Evolutionary conservation across 2,888 invertebrate genomes (phyloP), one percentile per base, ranked within the genome.

Genomic region (Tenthredo distinguenda): DNA sequence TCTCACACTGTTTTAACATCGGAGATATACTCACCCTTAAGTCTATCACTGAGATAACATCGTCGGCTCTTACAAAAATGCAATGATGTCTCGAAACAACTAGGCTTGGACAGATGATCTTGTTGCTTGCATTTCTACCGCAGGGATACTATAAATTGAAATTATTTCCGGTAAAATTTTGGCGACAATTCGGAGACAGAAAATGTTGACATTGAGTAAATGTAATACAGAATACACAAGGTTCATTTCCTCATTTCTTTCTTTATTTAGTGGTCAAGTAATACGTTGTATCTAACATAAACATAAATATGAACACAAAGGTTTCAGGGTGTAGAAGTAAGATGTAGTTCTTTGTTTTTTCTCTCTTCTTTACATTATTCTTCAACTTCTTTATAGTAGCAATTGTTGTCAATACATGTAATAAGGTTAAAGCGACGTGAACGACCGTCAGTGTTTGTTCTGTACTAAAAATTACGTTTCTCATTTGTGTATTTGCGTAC

Each of bases 81-180:
- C 93, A 93, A 77, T 93, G 93, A 18, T 87, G 86, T 4, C 93
- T 88, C 0, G 93, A 93, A 1, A 91, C 91, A 2, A 88, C 77
- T 68, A 91, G 82, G 86, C 91, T 91, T 0, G 86, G 50, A 37
- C 92, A 91, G 4, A 90, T 21, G 31, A 93, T 89, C 31, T 90
- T 76, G 86, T 90, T 92, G 0, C 88, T 89, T 34, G 86, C 89
- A 5, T 87, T 89, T 86, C 93, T 89, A 26, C 93, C 93, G 81
- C 92, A 92, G 0, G 86, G 87, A 62, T 91, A 91, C 93, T 93
- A 84, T 34, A 91, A 90, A 84, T 47, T 77, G 76, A 62, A 50
- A 62, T 58, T 31, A 15, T n/a, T 26, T 12, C 18, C 18, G 31
- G 15, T 77, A 34, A 74, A 37, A 72, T 7, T 10, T 15, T 72